Conservation (phyloP, 2,113 vertebrate genomes). For the Antennarius striatus region DNA sequence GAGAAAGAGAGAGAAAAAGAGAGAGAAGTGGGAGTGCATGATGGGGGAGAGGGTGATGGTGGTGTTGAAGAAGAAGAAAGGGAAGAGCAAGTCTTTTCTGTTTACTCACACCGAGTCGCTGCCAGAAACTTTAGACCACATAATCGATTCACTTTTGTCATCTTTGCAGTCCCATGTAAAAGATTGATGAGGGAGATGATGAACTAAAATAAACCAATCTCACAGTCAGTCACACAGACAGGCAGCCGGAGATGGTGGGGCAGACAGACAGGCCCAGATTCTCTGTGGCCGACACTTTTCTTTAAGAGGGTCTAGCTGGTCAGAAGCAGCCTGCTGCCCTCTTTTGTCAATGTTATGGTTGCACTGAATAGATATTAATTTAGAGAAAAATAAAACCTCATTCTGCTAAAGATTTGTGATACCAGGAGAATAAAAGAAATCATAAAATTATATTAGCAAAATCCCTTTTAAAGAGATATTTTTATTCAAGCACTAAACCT, state of each 20-base stretch:
- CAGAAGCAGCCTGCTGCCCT: constrained; percentile 76
- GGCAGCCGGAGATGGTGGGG: constrained; percentile 52
- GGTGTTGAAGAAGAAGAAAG: constrained; percentile 41
- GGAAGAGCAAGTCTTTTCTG: constrained; percentile 66
- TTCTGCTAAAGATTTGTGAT: neutral
- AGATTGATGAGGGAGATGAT: constrained; percentile 79
- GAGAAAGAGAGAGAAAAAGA: too few species aligned
- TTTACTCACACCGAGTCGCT: constrained; percentile 74
- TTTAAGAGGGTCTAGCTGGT: constrained; percentile 25
- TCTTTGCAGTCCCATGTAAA: constrained; percentile 76
- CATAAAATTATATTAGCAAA: neutral
- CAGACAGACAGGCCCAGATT: constrained; percentile 49
- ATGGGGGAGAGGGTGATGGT: neutral
- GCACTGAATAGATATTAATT: constrained; percentile 24
- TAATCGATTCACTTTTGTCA: constrained; percentile 73
- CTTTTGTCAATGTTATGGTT: constrained; percentile 72
- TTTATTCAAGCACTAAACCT: constrained; percentile 6
- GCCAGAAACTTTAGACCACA: constrained; percentile 77
- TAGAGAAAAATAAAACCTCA: neutral
- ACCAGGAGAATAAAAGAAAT: neutral
- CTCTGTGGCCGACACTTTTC: constrained; percentile 38
- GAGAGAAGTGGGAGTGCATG: neutral
- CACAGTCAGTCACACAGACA: constrained; percentile 70
- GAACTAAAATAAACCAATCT: constrained; percentile 80
- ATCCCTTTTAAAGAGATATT: neutral